Base-by-base conservation (phyloP, 2,113 vertebrate species). In the Anas platyrhynchos region DNA sequence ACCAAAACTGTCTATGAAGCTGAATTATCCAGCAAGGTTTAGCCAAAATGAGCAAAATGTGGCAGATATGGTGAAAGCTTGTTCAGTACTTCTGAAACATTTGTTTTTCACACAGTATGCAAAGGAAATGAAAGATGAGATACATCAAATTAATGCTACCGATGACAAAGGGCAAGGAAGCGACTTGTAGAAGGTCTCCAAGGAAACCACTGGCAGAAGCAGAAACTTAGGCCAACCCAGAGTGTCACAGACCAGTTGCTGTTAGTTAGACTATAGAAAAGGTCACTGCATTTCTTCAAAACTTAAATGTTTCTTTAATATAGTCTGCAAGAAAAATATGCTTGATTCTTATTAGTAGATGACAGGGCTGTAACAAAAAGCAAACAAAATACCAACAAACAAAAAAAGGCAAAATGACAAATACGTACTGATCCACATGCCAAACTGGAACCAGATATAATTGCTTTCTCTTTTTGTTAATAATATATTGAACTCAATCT, bases 161-260 rank as follows among this genome's bases (percentile, higher is more conserved):
- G 46, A 48, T 65, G 32, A 81, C 34, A 82, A 78, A 92, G 74
- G 21, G 18, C 43, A 68, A 87, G 55, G 71, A 73, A 80, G 48
- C 2, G 8, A 87, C 36, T 68, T 91, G 38, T 41, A 87, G 52
- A 88, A 86, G 7, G 12, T 95, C 84, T 91, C 71, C 38, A 84
- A 79, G 88, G 94, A 97, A 93, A 94, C n/a, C 38, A 68, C 9
- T 38, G 34, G 18, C 54, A 69, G 58, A 92, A 79, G 27, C 41
- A 83, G 71, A 80, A 93, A 46, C 73, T 13, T 34, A 86, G 41
- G 55, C 48, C 56, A 62, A 46, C 8, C 17, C 0, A 0, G 16
- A 63, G 59, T 46, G 61, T 88, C n/a, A 79, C 41, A 83, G 13
- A 89, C 27, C 9, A 52, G 31, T 65, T 61, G 13, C 26, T 82